Conservation (phyloP, 2,888 invertebrate genomes). For the Drosophila sordidapex region DNA sequence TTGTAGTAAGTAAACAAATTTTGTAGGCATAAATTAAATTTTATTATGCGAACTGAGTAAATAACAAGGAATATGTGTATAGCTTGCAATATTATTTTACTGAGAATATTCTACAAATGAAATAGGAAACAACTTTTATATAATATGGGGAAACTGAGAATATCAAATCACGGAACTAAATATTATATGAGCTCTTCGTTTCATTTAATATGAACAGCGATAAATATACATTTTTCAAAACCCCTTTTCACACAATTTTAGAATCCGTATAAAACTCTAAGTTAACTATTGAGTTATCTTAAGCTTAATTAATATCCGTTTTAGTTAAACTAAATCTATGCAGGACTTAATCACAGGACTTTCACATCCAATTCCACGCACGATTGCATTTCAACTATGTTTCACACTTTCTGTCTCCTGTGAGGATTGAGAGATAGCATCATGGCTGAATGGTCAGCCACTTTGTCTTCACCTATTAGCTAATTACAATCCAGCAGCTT, state of each 20-base stretch:
- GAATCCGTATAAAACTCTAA: background rate
- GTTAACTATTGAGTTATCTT: background rate
- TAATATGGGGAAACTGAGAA: background rate
- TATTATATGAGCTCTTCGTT: background rate
- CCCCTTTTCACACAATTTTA: background rate
- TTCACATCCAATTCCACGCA: slow-evolving; percentile 9
- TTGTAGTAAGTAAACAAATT: background rate
- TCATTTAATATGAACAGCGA: background rate
- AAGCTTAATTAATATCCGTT: background rate
- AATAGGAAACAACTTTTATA: background rate
- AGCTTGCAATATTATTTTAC: background rate
- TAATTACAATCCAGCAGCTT: slow-evolving; percentile 52
- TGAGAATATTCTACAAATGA: background rate
- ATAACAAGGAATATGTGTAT: background rate
- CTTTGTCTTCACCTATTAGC: slow-evolving; percentile 50
- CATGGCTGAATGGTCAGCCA: background rate
- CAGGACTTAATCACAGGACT: background rate
- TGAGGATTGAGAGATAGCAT: slow-evolving; percentile 6
- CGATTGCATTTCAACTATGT: slow-evolving; percentile 14
- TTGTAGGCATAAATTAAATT: background rate
- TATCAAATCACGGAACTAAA: background rate
- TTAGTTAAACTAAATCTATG: slow-evolving; percentile 8
- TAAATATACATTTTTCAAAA: background rate
- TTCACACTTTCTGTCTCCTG: slow-evolving; percentile 7
- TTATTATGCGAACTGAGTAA: background rate